These are phyloP conservation scores for Siniperca scherzeri DNA, from an alignment of 2,797 vertebrate species.

Conservation along the genomic window DNA sequence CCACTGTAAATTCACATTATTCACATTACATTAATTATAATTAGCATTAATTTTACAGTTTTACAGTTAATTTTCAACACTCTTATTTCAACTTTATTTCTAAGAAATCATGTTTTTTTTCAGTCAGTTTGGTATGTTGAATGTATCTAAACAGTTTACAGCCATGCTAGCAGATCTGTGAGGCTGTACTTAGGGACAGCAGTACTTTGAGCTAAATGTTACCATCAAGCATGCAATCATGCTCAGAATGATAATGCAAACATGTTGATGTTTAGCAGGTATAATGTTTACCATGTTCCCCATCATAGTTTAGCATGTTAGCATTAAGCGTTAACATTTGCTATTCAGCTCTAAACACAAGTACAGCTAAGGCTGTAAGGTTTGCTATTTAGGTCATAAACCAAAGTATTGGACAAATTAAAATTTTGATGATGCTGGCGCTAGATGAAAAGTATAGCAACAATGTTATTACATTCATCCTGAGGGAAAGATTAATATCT, in stretches of 20 bases:
- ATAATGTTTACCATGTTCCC: neutral
- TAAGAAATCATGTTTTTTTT: neutral
- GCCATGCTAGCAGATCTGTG: neutral
- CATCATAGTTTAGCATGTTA: neutral
- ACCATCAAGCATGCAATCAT: neutral
- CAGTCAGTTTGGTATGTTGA: neutral
- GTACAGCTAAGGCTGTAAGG: neutral
- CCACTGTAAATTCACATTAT: neutral
- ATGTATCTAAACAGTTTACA: neutral
- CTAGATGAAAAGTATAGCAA: neutral
- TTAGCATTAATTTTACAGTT: neutral
- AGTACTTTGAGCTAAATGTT: neutral
- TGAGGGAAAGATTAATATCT: neutral
- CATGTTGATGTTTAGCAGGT: neutral
- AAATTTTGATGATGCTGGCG: neutral
- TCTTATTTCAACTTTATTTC: neutral
- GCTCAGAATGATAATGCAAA: neutral
- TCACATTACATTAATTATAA: neutral
- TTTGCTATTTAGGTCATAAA: neutral
- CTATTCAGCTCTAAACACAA: neutral
- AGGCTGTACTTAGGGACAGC: neutral
- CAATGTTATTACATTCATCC: neutral
- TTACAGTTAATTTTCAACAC: neutral
- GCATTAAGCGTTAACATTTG: no score
- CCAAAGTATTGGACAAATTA: neutral